These are phyloP conservation scores for Drosophila pseudotalamancana DNA, from an alignment of 2,888 invertebrate genomes.

Conservation along the genomic window DNA sequence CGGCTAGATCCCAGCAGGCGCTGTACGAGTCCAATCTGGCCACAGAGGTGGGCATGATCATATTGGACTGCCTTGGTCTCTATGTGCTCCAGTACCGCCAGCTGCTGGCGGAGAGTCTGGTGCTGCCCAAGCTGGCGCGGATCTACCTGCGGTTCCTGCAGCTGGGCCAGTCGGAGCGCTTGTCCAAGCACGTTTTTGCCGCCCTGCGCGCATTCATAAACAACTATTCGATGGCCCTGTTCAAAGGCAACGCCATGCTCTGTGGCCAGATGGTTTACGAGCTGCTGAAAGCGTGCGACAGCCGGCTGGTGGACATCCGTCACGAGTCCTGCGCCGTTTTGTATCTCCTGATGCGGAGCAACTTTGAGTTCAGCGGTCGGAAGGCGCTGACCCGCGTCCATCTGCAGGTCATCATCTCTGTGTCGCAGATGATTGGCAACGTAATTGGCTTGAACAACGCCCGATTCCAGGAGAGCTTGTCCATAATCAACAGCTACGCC, in stretches of 20 bases:
- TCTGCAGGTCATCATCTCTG: conserved; percentile 97
- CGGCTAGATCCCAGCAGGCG: conserved; percentile 87
- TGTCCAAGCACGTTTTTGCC: conserved; percentile 96
- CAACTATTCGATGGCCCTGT: conserved; percentile 92
- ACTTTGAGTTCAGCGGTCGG: conserved; percentile 94
- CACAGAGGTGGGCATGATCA: conserved; percentile 94
- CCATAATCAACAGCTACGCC: conserved; percentile 96
- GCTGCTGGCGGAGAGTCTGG: conserved; percentile 87
- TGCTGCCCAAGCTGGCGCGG: conserved; percentile 92
- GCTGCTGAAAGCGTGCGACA: conserved; percentile 93
- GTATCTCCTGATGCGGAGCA: conserved; percentile 96
- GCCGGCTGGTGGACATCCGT: conserved; percentile 92
- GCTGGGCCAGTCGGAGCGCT: conserved; percentile 94
- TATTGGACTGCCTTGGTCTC: conserved; percentile 93
- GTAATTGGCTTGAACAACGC: conserved; percentile 96
- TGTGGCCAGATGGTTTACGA: conserved; percentile 93
- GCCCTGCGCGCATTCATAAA: conserved; percentile 96
- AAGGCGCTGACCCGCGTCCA: conserved; percentile 95
- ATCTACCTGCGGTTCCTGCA: conserved; percentile 94
- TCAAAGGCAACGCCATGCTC: conserved; percentile 92
- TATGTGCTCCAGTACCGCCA: conserved; percentile 91
- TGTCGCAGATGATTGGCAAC: conserved; percentile 96
- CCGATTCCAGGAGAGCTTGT: conserved; percentile 97
- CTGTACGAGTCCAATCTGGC: conserved; percentile 92
- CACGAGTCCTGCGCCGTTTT: conserved; percentile 96